phyloP scores from a whole-genome alignment of 1,140 invertebrate species.

The Anagrus nilaparvatae region DNA sequence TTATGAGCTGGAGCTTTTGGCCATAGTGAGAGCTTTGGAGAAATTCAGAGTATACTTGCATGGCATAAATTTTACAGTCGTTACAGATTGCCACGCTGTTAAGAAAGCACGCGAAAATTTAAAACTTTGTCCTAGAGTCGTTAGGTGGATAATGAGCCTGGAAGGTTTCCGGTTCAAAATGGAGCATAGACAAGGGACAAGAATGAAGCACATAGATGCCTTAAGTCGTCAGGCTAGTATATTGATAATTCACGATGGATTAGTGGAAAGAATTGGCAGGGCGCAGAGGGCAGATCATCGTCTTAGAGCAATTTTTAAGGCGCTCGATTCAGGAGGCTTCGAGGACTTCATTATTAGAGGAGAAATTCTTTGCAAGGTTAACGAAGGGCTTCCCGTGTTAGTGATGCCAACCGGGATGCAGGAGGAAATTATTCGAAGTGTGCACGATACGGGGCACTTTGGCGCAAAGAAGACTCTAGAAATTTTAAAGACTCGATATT shows the following conservation, averaged over 20 bases:
- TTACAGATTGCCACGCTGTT: too few relatives aligned
- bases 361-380: not conserved
- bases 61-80: too few relatives aligned
- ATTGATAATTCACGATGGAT: not conserved
- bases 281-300: not conserved
- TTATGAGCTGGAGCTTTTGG: too few relatives aligned
- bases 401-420: conserved; percentile 6
- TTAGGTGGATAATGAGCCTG: too few relatives aligned
- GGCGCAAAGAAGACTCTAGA: not conserved
- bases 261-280: not conserved
- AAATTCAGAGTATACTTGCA: too few relatives aligned
- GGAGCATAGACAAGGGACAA: too few relatives aligned
- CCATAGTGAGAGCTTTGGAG: too few relatives aligned
- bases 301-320: not conserved
- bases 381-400: not conserved
- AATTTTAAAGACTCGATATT: not conserved
- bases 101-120: too few relatives aligned
- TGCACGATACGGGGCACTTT: conserved; percentile 8
- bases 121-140: too few relatives aligned
- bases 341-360: not conserved
- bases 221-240: not conserved
- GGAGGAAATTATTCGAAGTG: not conserved
- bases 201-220: not conserved
- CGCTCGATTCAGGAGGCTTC: not conserved
- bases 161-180: too few relatives aligned